A percentile compares a stretch with the other conserved stretches of the same genome.
Conservation (phyloP, 1,140 invertebrate species). For the Thaumetopoea pityocampa region DNA sequence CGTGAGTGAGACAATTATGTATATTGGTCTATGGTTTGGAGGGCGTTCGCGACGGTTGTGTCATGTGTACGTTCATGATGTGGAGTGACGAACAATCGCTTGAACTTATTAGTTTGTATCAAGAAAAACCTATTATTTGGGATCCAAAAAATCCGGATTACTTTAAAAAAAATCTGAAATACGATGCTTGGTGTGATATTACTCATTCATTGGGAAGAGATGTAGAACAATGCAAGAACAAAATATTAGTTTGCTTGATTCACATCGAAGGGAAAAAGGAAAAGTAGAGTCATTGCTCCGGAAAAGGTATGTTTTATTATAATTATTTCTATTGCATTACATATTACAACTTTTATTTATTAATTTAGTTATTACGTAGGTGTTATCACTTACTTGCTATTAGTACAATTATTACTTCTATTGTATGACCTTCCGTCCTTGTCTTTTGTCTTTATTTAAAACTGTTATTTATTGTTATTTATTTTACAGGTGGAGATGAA, state of each 20-base stretch:
- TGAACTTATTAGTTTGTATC: constrained; percentile 16
- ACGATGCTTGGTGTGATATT: constrained; percentile 6
- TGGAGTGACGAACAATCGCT: constrained; percentile 22
- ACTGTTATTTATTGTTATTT: background rate
- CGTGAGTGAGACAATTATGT: too few relatives aligned
- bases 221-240: constrained; percentile 6
- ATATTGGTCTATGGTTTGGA: too few relatives aligned
- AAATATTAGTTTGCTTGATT: constrained; percentile 5
- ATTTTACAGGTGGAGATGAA: constrained; percentile 1
- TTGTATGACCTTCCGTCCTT: background rate
- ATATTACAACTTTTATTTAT: constrained; percentile 2
- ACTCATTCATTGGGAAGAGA: constrained; percentile 9
- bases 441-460: background rate
- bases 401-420: constrained; percentile 2
- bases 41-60: constrained; percentile 20
- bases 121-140: constrained; percentile 15
- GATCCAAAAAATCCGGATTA: constrained; percentile 8
- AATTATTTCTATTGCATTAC: constrained; percentile 1
- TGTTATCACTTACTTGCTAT: constrained; percentile 1
- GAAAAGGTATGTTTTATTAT: constrained; percentile 2
- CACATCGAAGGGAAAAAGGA: constrained; percentile 5
- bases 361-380: constrained; percentile 1
- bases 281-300: constrained; percentile 1
- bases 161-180: constrained; percentile 4
- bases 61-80: constrained; percentile 21